Percentiles rank a stretch among this genome's conserved stretches.
These are phyloP conservation scores for Channa striata DNA, from an alignment of 2,797 vertebrate genomes.

Conservation along the genomic window DNA sequence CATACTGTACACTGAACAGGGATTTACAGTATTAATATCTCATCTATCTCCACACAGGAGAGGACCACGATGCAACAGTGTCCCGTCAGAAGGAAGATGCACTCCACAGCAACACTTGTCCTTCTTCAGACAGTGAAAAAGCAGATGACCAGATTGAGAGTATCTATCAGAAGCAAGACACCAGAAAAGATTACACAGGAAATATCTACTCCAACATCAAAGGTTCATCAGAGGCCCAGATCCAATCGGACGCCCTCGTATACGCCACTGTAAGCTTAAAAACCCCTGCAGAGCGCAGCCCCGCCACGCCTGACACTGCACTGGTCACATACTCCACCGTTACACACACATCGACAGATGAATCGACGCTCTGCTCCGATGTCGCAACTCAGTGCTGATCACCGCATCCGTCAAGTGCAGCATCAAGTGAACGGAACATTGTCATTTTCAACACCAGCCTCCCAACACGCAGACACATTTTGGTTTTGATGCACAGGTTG, in stretches of 20 bases:
- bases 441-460: too few species aligned
- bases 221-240: background rate
- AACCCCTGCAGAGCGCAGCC: background rate
- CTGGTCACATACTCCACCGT: constrained; percentile 21
- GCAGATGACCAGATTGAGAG: background rate
- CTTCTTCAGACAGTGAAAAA: constrained; percentile 3
- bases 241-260: constrained; percentile 5
- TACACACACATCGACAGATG: background rate
- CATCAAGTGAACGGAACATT: too few species aligned
- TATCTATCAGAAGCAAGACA: background rate
- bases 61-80: background rate
- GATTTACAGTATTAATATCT: background rate
- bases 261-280: constrained; percentile 55
- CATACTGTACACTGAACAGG: too few species aligned
- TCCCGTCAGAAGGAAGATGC: background rate
- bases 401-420: background rate
- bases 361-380: background rate
- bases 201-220: constrained; percentile 18
- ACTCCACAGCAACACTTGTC: background rate
- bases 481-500: too few species aligned
- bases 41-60: constrained; percentile 32
- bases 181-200: background rate
- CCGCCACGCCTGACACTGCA: background rate
- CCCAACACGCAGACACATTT: too few species aligned
- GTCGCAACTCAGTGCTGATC: background rate